Conservation (phyloP, 2,113 vertebrate species). For the Todiramphus chloris region DNA sequence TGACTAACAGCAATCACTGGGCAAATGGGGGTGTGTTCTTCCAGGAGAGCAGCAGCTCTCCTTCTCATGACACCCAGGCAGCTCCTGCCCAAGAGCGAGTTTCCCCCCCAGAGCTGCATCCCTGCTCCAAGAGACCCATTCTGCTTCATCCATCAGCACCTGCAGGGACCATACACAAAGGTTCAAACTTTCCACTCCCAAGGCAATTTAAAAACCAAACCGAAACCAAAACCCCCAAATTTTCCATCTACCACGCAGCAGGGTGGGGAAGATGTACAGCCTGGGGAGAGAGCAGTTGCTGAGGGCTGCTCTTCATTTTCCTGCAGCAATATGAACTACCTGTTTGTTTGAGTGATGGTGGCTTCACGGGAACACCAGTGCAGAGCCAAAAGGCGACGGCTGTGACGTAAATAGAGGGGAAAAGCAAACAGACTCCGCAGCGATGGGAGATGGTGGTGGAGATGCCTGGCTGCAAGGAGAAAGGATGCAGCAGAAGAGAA, state of each 20-base stretch:
- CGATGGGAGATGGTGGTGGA: neutral
- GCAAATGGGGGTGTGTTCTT: neutral
- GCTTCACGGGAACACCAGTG: constrained; percentile 1
- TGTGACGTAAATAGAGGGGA: constrained; percentile 6
- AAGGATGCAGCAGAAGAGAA: constrained; percentile 1
- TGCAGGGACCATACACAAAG: neutral
- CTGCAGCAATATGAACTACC: neutral
- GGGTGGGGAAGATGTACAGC: neutral
- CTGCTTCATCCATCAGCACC: neutral
- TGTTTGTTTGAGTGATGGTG: constrained; percentile 24
- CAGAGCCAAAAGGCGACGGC: constrained; percentile 23
- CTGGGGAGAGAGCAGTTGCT: neutral
- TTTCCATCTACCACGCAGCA: neutral
- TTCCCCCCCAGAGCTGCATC: neutral
- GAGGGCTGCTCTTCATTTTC: neutral
- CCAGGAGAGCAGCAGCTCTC: neutral
- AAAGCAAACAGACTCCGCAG: constrained; percentile 28
- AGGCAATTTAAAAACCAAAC: neutral
- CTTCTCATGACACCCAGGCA: neutral
- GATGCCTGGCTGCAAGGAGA: constrained; percentile 20
- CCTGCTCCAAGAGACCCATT: neutral
- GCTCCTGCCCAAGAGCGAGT: neutral
- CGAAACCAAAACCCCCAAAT: neutral
- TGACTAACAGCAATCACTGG: neutral
- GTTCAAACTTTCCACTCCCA: neutral